These are phyloP conservation scores for Stichopus horrens DNA, from an alignment of 53 echinoderm and acorn worm genomes.

Conservation along the genomic window DNA sequence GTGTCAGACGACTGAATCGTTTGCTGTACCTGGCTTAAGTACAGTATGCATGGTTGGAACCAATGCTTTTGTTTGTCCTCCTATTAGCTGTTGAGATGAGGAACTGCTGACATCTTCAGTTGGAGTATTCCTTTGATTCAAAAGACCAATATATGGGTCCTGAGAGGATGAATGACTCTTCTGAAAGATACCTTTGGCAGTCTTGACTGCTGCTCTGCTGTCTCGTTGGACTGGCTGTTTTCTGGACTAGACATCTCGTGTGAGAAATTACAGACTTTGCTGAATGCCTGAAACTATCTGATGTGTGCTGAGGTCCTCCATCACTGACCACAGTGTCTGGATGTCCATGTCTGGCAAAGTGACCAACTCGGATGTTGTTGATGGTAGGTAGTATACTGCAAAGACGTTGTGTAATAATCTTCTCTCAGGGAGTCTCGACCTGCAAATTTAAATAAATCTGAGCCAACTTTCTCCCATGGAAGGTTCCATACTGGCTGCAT, in stretches of 20 bases:
- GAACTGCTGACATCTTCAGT: too few species aligned
- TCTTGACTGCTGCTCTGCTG: constrained; percentile 67
- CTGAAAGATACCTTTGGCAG: too few species aligned
- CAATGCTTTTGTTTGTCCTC: constrained; percentile 20
- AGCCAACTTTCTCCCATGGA: constrained; percentile 57
- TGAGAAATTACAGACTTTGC: constrained; percentile 38
- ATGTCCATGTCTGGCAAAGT: constrained; percentile 50
- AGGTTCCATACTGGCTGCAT: constrained; percentile 41
- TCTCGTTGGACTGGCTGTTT: constrained; percentile 51
- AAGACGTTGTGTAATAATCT: constrained; percentile 66
- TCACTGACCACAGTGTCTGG: too few species aligned
- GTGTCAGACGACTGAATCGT: too few species aligned
- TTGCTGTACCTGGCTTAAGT: too few species aligned
- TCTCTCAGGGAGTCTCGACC: constrained; percentile 47
- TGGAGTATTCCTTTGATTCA: too few species aligned
- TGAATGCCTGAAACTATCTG: constrained; percentile 26
- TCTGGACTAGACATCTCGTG: constrained; percentile 47
- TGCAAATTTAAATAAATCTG: constrained; percentile 39
- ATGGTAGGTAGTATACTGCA: constrained; percentile 53
- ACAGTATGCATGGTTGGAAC: constrained; percentile 24
- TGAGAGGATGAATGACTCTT: too few species aligned
- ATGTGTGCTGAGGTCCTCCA: constrained; percentile 48
- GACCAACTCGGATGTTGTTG: constrained; percentile 26
- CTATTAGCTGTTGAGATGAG: constrained; percentile 47
- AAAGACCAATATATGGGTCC: too few species aligned